Evolutionary conservation across 2,888 invertebrate species (phyloP).

Genomic region (Heteromyza rotundicornis): DNA sequence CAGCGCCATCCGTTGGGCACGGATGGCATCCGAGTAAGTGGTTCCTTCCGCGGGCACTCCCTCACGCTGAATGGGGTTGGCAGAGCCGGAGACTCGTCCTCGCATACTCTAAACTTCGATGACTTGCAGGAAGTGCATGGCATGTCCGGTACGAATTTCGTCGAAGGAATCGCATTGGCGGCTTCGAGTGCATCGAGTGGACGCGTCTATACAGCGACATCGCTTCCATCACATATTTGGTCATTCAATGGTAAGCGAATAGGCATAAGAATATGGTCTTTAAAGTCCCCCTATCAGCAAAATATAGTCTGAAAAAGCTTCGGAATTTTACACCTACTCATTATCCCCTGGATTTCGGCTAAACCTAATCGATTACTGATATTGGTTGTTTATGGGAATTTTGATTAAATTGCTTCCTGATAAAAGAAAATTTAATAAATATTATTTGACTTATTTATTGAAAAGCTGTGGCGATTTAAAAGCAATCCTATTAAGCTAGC

Average conservation of each 20-base stretch:
- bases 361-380: too few species aligned
- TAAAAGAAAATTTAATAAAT: too few species aligned
- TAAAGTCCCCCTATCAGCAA: too few species aligned
- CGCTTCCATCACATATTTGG: slow-evolving; percentile 91
- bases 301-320: too few species aligned
- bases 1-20: slow-evolving; percentile 45
- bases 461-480: too few species aligned
- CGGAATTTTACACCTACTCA: too few species aligned
- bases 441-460: too few species aligned
- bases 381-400: too few species aligned
- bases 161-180: slow-evolving; percentile 59
- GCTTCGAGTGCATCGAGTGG: slow-evolving; percentile 62
- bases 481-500: too few species aligned
- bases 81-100: slow-evolving; percentile 20
- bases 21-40: slow-evolving; percentile 42
- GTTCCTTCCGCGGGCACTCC: slow-evolving; percentile 66
- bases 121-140: slow-evolving; percentile 47
- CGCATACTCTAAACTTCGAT: slow-evolving; percentile 28
- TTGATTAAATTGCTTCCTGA: too few species aligned
- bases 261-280: too few species aligned
- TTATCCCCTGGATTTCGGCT: too few species aligned
- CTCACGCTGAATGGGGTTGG: slow-evolving; percentile 71
- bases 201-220: slow-evolving; percentile 85
- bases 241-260: slow-evolving; percentile 82
- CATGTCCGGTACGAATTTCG: slow-evolving; percentile 54